Base-by-base conservation (phyloP, 2,113 vertebrate species). In the Glaucidium brasilianum region DNA sequence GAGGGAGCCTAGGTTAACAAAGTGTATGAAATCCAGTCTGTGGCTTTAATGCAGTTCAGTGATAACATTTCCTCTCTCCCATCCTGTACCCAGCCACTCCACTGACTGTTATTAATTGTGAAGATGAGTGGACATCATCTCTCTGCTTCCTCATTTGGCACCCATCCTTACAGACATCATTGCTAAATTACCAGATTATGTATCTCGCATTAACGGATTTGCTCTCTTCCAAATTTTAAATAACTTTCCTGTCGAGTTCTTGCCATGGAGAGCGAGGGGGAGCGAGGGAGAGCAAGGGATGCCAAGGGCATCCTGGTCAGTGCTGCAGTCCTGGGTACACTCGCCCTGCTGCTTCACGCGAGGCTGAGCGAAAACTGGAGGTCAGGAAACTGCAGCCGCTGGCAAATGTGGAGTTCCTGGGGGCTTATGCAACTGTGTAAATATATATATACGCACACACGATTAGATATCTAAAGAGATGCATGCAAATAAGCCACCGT, bases 161-260 rank as follows among this genome's bases (percentile, higher is more conserved):
- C 96, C 90, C 96, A 94, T 98, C 97, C 97, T 96, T 86, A 95
- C 91, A 96, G 97, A 97, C 93, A 98, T 98, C 98, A 97, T 85
- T 86, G 97, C 97, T 98, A 97, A 98, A 98, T 98, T 97, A 98
- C 95, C 97, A 98, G 97, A 98, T 98, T 98, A 98, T 97, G 97
- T 96, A 97, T 98, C 97, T 98, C 96, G 10, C 97, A 97, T 98
- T 98, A 98, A 97, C 89, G 43, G 96, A 95, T 97, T 98, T 94
- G 95, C 96, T 97, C 96, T 92, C 97, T 98, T 98, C 97, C 98
- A 98, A 98, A 98, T 98, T 98, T 98, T 98, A 98, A 98, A 98
- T 98, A 98, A 98, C 97, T 98, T 98, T 98, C 96, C 96, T 73
- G 49, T 94, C 56, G 96, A 98, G 97, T 97, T 97, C 94, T 90